phyloP scores from a whole-genome alignment of 2,888 invertebrate species.

The Drosophila suboccidentalis region DNA sequence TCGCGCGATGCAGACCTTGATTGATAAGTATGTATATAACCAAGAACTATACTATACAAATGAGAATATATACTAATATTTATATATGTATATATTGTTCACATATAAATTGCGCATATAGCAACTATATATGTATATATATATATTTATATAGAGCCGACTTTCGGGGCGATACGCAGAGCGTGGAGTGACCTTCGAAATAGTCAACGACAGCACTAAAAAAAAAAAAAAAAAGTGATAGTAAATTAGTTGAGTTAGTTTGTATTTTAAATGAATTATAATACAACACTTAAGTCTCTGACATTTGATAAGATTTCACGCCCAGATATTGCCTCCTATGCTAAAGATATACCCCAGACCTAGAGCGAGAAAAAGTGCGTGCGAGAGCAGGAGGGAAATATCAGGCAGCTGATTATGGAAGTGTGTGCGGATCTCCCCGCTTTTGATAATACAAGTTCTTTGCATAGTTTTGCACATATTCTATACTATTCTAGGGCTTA shows the following conservation, averaged over 20 bases:
- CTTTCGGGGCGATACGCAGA: conserved; percentile 38
- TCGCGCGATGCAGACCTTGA: conserved; percentile 78
- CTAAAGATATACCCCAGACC: conserved; percentile 11
- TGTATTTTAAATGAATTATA: conserved; percentile 62
- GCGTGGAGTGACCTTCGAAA: conserved; percentile 40
- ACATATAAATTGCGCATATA: conserved; percentile 29
- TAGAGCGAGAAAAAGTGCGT: neutral
- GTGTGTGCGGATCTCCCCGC: neutral
- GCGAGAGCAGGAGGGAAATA: neutral
- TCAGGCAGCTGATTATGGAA: neutral
- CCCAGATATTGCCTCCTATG: conserved; percentile 40
- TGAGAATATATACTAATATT: conserved; percentile 25
- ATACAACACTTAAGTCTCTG: conserved; percentile 64
- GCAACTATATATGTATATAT: conserved; percentile 30
- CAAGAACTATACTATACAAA: conserved; percentile 37
- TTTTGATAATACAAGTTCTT: conserved; percentile 1
- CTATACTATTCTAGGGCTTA: neutral
- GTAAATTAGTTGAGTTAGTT: conserved; percentile 65
- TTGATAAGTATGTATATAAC: conserved; percentile 66
- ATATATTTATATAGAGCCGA: conserved; percentile 7
- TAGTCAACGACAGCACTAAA: conserved; percentile 23
- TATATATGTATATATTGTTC: conserved; percentile 6
- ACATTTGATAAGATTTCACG: conserved; percentile 72
- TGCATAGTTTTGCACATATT: conserved; percentile 1
- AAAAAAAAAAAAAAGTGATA: conserved; percentile 52